phyloP scores from a whole-genome alignment of 1,140 invertebrate species.

The Drosophila kikkawai region DNA sequence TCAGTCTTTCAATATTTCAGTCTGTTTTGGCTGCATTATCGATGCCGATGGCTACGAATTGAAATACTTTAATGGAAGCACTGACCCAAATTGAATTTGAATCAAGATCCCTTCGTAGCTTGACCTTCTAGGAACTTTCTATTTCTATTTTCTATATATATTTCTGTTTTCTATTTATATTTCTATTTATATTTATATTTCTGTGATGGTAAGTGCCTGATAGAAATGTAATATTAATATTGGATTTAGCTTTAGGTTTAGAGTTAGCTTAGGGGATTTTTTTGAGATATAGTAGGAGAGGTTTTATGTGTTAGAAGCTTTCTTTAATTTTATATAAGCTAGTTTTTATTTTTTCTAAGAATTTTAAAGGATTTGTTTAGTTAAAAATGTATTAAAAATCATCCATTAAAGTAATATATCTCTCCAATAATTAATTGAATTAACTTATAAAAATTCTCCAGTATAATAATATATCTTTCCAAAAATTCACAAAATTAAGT shows the following conservation, averaged over 20 bases:
- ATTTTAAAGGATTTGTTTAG: no score
- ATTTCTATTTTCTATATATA: background rate
- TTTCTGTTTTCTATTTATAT: background rate
- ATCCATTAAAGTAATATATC: no score
- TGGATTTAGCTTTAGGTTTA: background rate
- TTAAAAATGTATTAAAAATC: no score
- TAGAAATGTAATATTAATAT: background rate
- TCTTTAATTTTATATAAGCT: no score
- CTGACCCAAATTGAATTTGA: conserved; percentile 9
- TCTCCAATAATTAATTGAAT: no score
- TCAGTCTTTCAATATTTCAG: background rate
- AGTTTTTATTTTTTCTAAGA: no score
- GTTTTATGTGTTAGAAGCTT: no score
- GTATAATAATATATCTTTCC: no score
- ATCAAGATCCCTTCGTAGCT: background rate
- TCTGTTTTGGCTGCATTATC: conserved; percentile 18
- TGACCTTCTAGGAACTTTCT: conserved; percentile 1
- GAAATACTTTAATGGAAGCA: background rate
- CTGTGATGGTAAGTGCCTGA: conserved; percentile 10
- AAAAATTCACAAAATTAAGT: no score
- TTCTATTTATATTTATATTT: background rate
- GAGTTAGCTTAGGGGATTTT: background rate
- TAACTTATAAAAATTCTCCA: no score
- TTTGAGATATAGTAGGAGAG: no score
- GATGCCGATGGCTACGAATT: background rate